A percentile compares a stretch with the other conserved stretches of the same genome.
Conservation (phyloP, 2,797 vertebrate genomes). For the Danio aesculapii region DNA sequence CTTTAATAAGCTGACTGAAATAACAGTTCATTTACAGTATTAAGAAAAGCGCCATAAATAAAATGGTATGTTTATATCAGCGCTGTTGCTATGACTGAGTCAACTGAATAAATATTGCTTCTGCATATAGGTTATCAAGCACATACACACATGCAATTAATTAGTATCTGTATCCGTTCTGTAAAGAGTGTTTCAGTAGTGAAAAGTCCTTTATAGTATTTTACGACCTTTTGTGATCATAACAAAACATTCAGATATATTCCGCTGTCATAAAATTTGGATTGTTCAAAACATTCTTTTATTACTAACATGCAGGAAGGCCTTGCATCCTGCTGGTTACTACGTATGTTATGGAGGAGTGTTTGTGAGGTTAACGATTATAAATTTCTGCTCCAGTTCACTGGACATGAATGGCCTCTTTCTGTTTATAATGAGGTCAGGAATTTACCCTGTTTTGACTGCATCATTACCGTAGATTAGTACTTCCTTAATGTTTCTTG, state of each 20-base stretch:
- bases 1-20: too few species aligned
- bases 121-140: too few species aligned
- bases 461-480: too few species aligned
- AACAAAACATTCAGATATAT: not conserved
- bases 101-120: too few species aligned
- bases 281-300: not conserved
- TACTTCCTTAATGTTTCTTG: not conserved
- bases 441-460: not conserved
- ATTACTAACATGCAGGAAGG: not conserved
- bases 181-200: too few species aligned
- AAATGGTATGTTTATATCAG: too few species aligned
- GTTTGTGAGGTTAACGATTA: not conserved
- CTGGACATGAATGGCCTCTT: not conserved
- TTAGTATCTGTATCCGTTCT: too few species aligned
- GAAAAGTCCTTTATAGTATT: not conserved
- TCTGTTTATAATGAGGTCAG: slow-evolving; percentile 22
- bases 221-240: not conserved
- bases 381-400: not conserved
- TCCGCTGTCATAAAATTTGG: not conserved
- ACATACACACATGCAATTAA: too few species aligned
- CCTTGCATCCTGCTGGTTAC: not conserved
- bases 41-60: too few species aligned
- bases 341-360: not conserved
- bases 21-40: not conserved
- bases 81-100: too few species aligned